These are phyloP conservation scores for Escarpia spicata DNA, from an alignment of 2,888 invertebrate species.

Conservation along the genomic window DNA sequence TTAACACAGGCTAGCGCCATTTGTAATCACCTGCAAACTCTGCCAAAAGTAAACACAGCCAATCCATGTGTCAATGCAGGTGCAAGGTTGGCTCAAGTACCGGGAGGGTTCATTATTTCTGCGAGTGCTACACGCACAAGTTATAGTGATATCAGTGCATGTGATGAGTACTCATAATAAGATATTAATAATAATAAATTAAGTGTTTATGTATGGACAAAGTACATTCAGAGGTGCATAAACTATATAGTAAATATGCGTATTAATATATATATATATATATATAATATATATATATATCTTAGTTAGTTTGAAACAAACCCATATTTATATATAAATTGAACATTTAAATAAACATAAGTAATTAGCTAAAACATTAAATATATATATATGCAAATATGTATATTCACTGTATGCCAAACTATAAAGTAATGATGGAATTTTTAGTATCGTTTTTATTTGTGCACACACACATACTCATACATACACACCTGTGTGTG, in stretches of 20 bases:
- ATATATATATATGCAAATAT: background rate
- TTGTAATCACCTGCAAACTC: background rate
- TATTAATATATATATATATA: background rate
- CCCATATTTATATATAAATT: background rate
- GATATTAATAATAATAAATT: too few species aligned
- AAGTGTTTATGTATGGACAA: too few species aligned
- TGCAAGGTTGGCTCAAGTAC: background rate
- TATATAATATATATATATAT: background rate
- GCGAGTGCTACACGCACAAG: background rate
- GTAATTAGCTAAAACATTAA: background rate
- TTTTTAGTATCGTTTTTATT: background rate
- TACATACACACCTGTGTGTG: too few species aligned
- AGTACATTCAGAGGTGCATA: background rate
- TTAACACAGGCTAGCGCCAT: background rate
- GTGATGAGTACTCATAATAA: too few species aligned
- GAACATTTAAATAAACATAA: background rate
- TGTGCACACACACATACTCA: background rate
- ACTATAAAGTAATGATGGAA: background rate
- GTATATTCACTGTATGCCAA: background rate
- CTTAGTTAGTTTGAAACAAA: background rate
- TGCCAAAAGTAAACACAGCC: background rate
- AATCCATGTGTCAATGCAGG: background rate
- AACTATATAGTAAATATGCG: background rate
- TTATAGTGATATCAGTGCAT: background rate
- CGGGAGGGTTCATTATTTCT: conserved; percentile 5